A percentile compares a stretch with the other conserved stretches of the same genome.
phyloP scores from a whole-genome alignment of 2,888 invertebrate species.

The Brachyptera putata region DNA sequence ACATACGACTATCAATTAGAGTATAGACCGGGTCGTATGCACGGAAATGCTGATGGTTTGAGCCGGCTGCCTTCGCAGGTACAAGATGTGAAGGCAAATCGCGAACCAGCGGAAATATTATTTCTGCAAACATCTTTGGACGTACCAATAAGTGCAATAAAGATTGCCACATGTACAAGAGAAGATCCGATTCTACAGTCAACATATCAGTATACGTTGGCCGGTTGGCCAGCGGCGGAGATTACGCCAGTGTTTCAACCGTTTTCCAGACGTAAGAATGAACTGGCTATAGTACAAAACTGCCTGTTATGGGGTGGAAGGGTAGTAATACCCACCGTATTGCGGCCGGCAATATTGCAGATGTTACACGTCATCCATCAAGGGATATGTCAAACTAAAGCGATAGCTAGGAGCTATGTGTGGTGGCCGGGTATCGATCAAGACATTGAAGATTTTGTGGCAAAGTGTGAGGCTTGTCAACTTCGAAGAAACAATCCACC shows the following conservation, averaged over 20 bases:
- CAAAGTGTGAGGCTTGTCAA: too few species aligned
- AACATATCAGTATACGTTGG: too few species aligned
- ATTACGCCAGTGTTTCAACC: conserved; percentile 16
- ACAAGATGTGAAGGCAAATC: too few species aligned
- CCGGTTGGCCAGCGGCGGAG: background rate
- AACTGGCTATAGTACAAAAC: conserved; percentile 28
- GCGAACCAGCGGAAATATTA: background rate
- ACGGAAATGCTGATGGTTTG: background rate
- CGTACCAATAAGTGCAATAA: background rate
- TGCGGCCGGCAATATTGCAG: too few species aligned
- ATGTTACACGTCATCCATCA: too few species aligned
- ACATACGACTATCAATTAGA: conserved; percentile 25
- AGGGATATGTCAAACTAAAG: conserved; percentile 6
- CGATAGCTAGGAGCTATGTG: conserved; percentile 11
- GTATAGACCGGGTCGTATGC: conserved; percentile 15
- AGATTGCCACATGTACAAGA: background rate
- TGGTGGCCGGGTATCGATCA: conserved; percentile 17
- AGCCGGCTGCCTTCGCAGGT: too few species aligned
- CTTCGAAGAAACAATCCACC: too few species aligned
- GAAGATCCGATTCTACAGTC: background rate
- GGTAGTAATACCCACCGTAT: too few species aligned
- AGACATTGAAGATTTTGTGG: too few species aligned
- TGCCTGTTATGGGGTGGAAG: too few species aligned
- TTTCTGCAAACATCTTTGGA: background rate
- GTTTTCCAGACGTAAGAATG: conserved; percentile 22